Percentiles rank a stretch among this genome's conserved stretches.
phyloP scores from a whole-genome alignment of 2,888 invertebrate genomes.

The Oxytorus armatus region DNA sequence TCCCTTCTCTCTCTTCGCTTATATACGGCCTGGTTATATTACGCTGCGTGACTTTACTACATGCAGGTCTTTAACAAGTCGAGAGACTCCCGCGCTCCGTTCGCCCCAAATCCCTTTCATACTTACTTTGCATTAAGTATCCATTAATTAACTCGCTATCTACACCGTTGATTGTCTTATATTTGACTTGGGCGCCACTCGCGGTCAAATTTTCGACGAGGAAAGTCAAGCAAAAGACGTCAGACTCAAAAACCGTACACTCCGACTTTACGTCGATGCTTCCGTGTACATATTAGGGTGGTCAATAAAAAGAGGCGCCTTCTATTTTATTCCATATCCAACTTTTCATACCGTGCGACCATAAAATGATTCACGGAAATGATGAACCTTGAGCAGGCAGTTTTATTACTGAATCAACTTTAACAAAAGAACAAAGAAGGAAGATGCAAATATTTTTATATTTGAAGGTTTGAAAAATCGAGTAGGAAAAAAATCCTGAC shows the following conservation, averaged over 20 bases:
- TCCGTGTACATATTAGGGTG: too few species aligned
- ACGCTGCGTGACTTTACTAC: conserved; percentile 24
- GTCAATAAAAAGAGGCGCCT: too few species aligned
- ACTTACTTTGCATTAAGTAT: conserved; percentile 80
- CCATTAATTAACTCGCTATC: conserved; percentile 78
- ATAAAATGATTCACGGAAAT: too few species aligned
- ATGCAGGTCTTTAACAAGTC: conserved; percentile 14
- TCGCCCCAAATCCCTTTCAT: conserved; percentile 59
- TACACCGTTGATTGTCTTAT: conserved; percentile 76
- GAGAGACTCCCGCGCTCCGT: conserved; percentile 11
- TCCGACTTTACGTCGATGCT: too few species aligned
- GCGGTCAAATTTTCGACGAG: conserved; percentile 47
- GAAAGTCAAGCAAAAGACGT: conserved; percentile 12
- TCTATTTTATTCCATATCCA: too few species aligned
- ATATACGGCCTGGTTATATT: conserved; percentile 28
- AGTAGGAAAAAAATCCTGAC: too few species aligned
- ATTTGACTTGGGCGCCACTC: conserved; percentile 70
- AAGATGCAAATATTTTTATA: too few species aligned
- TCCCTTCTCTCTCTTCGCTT: conserved; percentile 8
- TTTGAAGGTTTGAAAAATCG: too few species aligned
- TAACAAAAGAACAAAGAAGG: too few species aligned
- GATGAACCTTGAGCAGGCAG: too few species aligned
- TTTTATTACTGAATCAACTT: too few species aligned
- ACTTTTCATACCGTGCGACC: too few species aligned
- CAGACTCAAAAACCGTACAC: neutral